Evolutionary conservation across 2,888 invertebrate species (phyloP).

Genomic region (Gari tellinella): DNA sequence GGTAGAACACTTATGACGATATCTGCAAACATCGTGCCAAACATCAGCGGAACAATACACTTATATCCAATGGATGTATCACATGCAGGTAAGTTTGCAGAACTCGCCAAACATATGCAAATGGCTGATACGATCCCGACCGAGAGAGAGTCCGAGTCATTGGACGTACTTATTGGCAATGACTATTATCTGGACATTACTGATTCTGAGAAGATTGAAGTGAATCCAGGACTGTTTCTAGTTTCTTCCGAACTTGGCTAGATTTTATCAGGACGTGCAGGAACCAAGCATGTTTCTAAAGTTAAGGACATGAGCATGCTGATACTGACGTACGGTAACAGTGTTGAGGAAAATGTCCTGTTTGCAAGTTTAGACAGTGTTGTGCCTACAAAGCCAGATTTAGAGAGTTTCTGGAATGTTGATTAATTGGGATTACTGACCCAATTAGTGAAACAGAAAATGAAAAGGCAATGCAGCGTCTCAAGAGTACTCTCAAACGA

Average conservation of each 20-base stretch:
- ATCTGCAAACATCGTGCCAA: constrained; percentile 27
- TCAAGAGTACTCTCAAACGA: constrained; percentile 5
- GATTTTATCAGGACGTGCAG: too few relatives aligned
- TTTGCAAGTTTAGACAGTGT: too few relatives aligned
- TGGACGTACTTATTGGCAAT: constrained; percentile 26
- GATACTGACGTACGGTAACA: constrained; percentile 17
- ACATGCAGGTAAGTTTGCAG: not conserved
- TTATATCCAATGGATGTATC: constrained; percentile 1
- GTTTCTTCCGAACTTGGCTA: too few relatives aligned
- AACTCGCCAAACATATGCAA: constrained; percentile 7
- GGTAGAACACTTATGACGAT: constrained; percentile 13
- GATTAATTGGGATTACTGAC: constrained; percentile 20
- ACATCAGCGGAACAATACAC: constrained; percentile 15
- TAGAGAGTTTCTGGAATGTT: constrained; percentile 26
- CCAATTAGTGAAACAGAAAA: constrained; percentile 11
- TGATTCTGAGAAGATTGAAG: too few relatives aligned
- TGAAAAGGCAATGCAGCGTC: constrained; percentile 12
- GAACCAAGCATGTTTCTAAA: too few relatives aligned
- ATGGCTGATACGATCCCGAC: constrained; percentile 21
- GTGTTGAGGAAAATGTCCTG: not conserved
- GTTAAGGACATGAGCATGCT: constrained; percentile 15
- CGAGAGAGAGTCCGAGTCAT: constrained; percentile 1
- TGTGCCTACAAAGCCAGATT: constrained; percentile 13
- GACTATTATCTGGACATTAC: constrained; percentile 30
- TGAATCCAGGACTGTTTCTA: too few relatives aligned